Base-by-base conservation (phyloP, 1,140 invertebrate species). In the Thalassaphorura encarpata region DNA sequence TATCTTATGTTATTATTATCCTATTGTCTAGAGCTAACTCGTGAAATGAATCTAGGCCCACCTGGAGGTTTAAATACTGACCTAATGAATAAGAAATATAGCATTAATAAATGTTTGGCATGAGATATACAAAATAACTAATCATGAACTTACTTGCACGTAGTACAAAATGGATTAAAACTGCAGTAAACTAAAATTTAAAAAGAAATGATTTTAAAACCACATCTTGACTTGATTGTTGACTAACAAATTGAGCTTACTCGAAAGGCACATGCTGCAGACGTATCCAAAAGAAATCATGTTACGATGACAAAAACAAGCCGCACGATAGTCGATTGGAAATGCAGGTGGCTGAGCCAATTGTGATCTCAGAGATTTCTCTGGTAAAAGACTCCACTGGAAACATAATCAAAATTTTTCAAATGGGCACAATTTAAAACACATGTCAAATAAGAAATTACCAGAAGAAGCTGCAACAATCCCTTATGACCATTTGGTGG, bases 231-330 rank as follows among this genome's bases (percentile, higher is more conserved):
- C 33, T 53, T 48, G 43, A 39, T 54, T 39, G 28, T 5, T 48
- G 4, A 47, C 15, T 51, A 48, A 54, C 41, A 52, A 40, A 40
- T 63, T 33, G 33, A 52, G 70, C 81, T 80, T 75, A 92, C 88
- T 89, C 67, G 92, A 95, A 24, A 99, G 76, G 74, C 96, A 99
- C 55, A 98, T 87, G 3, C 95, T 98, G 72, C 94, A 98, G 16
- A 98, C 94, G 72, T 89, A 97, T 51, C 92, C 95, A 67, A 96
- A 87, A 67, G 96, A 92, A 45, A 97, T 85, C 28, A 97, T 77
- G 67, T 92, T 89, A n/a, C 92, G 76, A 73, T 98, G 95, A 70
- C 95, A 98, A 76, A 98, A 98, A 72, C 95, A 98, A 0, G 93
- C 92, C 21, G 95, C 92, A 64, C 93, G 75, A 70, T 96, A 97